These are phyloP conservation scores for Pseudomugil gertrudae DNA, from an alignment of 2,797 vertebrate species.

Conservation along the genomic window DNA sequence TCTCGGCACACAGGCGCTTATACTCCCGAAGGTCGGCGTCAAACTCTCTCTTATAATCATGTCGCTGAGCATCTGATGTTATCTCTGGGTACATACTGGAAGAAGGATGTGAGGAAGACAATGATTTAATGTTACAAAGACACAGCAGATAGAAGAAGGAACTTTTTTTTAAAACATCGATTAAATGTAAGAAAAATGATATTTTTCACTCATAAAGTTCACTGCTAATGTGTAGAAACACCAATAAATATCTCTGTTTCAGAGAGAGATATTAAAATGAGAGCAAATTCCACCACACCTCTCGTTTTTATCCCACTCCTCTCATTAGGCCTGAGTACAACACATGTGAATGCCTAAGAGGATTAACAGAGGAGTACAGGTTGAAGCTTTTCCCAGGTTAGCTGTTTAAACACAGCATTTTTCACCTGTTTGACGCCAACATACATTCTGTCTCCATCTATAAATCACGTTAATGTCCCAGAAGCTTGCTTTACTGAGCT, in stretches of 20 bases:
- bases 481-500: conserved; percentile 34
- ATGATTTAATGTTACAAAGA: neutral
- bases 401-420: neutral
- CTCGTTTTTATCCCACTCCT: conserved; percentile 75
- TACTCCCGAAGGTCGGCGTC: conserved; percentile 84
- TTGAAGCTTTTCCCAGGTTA: conserved; percentile 9
- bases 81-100: conserved; percentile 87
- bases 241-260: neutral
- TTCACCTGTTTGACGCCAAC: conserved; percentile 7
- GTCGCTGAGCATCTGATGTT: conserved; percentile 77
- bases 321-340: conserved; percentile 54
- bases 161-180: neutral
- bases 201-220: neutral
- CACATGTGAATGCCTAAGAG: conserved; percentile 66
- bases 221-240: neutral
- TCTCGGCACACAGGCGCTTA: conserved; percentile 87
- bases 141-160: neutral
- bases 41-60: conserved; percentile 88
- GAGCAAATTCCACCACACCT: neutral
- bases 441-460: neutral
- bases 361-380: conserved; percentile 61
- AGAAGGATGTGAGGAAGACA: neutral
- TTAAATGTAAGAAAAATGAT: neutral
- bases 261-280: neutral
- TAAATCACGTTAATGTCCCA: conserved; percentile 16